Evolutionary conservation across 2,113 vertebrate species (phyloP).

Genomic region (Trematomus loennbergii): DNA sequence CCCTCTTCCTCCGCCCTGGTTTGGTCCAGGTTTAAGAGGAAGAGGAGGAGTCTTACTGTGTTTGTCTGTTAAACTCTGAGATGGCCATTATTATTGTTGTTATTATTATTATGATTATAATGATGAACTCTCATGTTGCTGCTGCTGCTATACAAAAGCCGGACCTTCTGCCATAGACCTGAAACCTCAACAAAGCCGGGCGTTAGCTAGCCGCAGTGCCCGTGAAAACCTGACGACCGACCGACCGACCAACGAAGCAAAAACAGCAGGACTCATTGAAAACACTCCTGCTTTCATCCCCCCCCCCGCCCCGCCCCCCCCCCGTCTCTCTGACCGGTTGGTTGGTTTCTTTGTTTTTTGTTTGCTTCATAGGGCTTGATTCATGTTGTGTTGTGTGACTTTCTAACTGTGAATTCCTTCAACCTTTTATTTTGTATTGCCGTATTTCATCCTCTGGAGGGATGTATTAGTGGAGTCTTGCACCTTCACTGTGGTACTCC

Average conservation of each 20-base stretch:
- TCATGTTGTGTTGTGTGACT: constrained; percentile 59
- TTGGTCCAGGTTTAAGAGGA: constrained; percentile 30
- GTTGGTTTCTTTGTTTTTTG: constrained; percentile 45
- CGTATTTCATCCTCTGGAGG: not conserved
- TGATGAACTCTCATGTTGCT: constrained; percentile 74
- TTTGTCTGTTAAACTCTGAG: constrained; percentile 77
- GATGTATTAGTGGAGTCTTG: constrained; percentile 3
- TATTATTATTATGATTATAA: constrained; percentile 36
- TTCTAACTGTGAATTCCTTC: constrained; percentile 54
- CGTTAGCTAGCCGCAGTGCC: constrained; percentile 55
- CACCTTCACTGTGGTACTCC: not conserved
- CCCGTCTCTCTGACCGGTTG: constrained; percentile 26
- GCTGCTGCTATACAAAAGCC: constrained; percentile 84
- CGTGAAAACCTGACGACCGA: constrained; percentile 41
- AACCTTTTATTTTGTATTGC: constrained; percentile 23
- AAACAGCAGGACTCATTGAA: constrained; percentile 11
- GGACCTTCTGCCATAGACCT: constrained; percentile 86
- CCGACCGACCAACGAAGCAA: constrained; percentile 39
- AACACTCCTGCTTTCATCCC: not conserved
- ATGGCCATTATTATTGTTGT: constrained; percentile 76
- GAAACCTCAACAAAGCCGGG: constrained; percentile 82
- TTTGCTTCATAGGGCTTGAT: constrained; percentile 64
- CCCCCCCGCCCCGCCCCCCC: not conserved
- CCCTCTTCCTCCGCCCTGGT: constrained; percentile 14
- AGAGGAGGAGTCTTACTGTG: constrained; percentile 64